These are phyloP conservation scores for Thymelicus acteon DNA, from an alignment of 2,888 invertebrate genomes.

Conservation along the genomic window DNA sequence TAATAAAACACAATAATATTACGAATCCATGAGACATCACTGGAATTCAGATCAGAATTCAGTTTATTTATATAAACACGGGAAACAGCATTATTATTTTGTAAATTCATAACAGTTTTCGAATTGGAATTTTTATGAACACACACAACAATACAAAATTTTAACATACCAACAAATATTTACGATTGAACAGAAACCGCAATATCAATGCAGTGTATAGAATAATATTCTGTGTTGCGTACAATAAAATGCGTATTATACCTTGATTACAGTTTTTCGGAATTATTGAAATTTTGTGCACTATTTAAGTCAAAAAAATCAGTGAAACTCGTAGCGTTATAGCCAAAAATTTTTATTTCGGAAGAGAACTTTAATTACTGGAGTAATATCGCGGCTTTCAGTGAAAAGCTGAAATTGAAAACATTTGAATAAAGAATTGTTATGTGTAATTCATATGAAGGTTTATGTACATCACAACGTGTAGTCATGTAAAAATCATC, in stretches of 20 bases:
- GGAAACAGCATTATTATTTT: too few species aligned
- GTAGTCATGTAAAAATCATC: neutral
- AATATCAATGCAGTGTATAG: neutral
- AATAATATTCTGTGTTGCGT: neutral
- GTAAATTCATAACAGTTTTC: too few species aligned
- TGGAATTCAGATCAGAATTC: too few species aligned
- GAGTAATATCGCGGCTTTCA: slow-evolving; percentile 22
- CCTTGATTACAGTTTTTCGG: slow-evolving; percentile 4
- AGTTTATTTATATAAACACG: too few species aligned
- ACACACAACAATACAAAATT: neutral
- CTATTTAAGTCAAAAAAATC: slow-evolving; percentile 19
- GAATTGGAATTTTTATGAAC: too few species aligned
- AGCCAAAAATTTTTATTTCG: slow-evolving; percentile 23
- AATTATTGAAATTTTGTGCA: neutral
- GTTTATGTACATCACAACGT: neutral
- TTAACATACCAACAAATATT: neutral
- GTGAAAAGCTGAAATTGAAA: slow-evolving; percentile 9
- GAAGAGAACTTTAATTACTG: slow-evolving; percentile 18
- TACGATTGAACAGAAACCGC: neutral
- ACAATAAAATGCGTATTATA: neutral
- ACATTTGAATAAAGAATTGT: slow-evolving; percentile 14
- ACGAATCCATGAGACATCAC: too few species aligned
- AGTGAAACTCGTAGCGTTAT: neutral
- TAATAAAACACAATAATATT: too few species aligned
- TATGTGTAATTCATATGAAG: neutral